phyloP scores from a whole-genome alignment of 2,113 vertebrate genomes.

The Aythya baeri region DNA sequence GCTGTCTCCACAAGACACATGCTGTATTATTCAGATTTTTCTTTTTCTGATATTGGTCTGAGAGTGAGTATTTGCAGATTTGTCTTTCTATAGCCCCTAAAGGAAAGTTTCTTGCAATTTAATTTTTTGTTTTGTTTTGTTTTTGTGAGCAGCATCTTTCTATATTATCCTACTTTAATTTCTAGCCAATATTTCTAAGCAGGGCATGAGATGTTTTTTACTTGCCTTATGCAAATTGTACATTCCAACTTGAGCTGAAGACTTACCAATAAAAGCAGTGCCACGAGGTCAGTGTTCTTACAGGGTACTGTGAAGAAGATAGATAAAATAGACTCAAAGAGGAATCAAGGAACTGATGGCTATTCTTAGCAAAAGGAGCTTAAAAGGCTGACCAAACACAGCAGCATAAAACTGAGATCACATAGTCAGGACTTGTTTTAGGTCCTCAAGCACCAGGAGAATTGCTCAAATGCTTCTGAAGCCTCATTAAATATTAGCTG shows the following conservation, averaged over 20 bases:
- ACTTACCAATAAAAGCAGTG: not conserved
- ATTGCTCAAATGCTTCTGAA: not conserved
- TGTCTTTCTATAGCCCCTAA: not conserved
- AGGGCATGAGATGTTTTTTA: not conserved
- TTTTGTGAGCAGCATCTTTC: not conserved
- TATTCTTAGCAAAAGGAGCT: not conserved
- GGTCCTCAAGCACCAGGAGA: not conserved
- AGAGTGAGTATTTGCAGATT: not conserved
- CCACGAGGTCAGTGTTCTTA: not conserved
- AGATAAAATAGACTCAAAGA: not conserved
- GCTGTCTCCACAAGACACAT: not conserved
- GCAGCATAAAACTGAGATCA: not conserved
- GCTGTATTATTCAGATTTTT: not conserved
- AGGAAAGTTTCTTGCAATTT: slow-evolving; percentile 20
- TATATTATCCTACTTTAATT: not conserved
- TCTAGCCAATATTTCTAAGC: not conserved
- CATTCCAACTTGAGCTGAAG: not conserved
- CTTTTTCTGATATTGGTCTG: not conserved
- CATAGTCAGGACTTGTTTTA: not conserved
- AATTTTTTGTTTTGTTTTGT: not conserved
- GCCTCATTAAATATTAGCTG: not conserved
- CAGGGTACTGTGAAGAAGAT: not conserved
- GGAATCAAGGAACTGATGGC: not conserved
- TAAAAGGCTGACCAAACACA: not conserved
- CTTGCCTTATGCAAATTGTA: not conserved